Base-by-base conservation (phyloP, 1,140 invertebrate species). In the Pissodes strobi region DNA sequence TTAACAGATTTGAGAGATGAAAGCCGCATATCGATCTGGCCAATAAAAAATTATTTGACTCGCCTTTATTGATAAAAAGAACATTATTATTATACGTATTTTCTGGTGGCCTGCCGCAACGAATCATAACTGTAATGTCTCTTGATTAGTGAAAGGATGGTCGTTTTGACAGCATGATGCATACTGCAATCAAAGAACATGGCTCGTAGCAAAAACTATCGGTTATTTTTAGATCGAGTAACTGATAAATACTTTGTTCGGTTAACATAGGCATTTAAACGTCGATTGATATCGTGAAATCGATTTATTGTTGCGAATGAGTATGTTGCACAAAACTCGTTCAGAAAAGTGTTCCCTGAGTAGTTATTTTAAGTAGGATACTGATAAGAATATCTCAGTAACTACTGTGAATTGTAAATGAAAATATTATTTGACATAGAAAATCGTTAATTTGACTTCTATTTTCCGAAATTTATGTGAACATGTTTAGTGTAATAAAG, bases 141-240 rank as follows among this genome's bases (percentile, higher is more conserved):
- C 34, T 56, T 57, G 48, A 57, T 57, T 57, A 30, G 53, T 43
- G 53, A 57, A 57, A 57, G 53, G 53, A 57, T 43, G 38, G 25
- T 57, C 53, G 39, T 8, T 41, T 3, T 57, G 53, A 53, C 51
- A 53, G 34, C 15, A 30, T 53, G 51, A 53, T 53, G 30, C 51
- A 53, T 53, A 17, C 34, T 30, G 34, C 45, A 57, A 57, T 45
- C 53, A 57, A 45, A 45, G 39, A 57, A 57, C 53, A 57, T 22
- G 23, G 27, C 27, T 15, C 22, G 27, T 13, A 51, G 48, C 48
- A 51, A 51, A 51, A 51, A 51, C n/a, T 18, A n/a, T 51, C 23
- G 12, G 13, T 51, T 51, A 30, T 51, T 51, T 17, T 30, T 30
- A 53, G 51, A 53, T 53, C 30, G 30, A 21, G 23, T 21, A 53